Base-by-base conservation (phyloP, 2,113 vertebrate genomes). In the Barnardius zonarius region DNA sequence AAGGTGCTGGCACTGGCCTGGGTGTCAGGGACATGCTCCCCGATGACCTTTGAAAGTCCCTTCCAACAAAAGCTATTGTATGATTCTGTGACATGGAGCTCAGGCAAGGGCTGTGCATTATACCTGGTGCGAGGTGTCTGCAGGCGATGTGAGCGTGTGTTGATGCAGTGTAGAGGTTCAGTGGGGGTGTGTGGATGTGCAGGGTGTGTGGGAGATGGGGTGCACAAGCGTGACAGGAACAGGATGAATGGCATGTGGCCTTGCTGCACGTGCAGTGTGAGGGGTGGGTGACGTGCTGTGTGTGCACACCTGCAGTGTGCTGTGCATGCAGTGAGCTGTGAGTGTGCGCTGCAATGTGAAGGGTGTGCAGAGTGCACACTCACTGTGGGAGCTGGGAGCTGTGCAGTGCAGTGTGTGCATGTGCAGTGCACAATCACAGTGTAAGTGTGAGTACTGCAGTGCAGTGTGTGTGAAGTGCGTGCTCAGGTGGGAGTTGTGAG, bases 261-360 rank as follows among this genome's bases (percentile, higher is more conserved):
- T 0, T 27, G 23, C 46, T 49, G 23, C 4, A 1, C 1, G 11
- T 18, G 66, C 31, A 39, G 55, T 0, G 8, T 7, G 37, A 46
- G 37, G 8, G 2, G 24, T 3, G 14, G 28, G 39, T 13, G 0
- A 19, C 0, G 0, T 6, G 27, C 23, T 3, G 2, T 2, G 17
- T 8, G 24, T 14, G 14, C 30, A 17, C 0, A 0, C 30, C 20
- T 76, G 63, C 55, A 27, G 43, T 1, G 30, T 2, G 10, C 27
- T 3, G 2, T 7, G 27, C 16, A 2, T 3, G 8, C 43, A 11
- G 19, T 2, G 51, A 52, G 28, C 31, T 35, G 51, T 2, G 2
- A 9, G 19, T n/a, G 49, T 23, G 44, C 11, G 1, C 17, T 24
- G 67, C 52, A 51, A 41, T 4, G 25, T 0, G 3, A 20, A 24